Conservation (phyloP, 35 echinoderm and acorn worm genomes). For the Anneissia japonica region DNA sequence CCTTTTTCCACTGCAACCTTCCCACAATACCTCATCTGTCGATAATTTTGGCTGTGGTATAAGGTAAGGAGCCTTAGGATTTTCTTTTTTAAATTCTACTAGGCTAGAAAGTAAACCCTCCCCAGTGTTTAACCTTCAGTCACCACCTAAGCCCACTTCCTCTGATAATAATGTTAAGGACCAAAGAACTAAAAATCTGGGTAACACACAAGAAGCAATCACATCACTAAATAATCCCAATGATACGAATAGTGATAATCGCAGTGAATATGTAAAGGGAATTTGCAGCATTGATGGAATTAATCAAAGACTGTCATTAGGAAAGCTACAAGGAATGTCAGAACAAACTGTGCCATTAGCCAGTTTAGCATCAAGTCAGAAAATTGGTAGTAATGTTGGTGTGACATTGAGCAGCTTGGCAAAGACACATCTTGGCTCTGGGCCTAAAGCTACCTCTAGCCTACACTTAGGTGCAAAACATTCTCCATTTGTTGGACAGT, state of each 20-base stretch:
- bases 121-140: background rate
- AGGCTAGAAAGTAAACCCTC: background rate
- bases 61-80: constrained; percentile 13
- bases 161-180: too few species aligned
- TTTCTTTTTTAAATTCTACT: background rate
- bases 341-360: background rate
- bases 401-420: background rate
- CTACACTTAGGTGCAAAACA: background rate
- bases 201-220: too few species aligned
- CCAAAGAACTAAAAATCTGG: too few species aligned
- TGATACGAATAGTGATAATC: too few species aligned
- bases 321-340: background rate
- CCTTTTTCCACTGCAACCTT: background rate
- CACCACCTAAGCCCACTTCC: background rate
- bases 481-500: background rate
- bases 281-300: background rate
- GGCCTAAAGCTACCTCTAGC: background rate
- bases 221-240: too few species aligned
- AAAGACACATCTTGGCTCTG: background rate
- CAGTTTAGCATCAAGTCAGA: background rate
- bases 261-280: too few species aligned
- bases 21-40: background rate
- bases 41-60: constrained; percentile 2
- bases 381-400: background rate
- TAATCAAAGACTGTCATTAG: background rate